Evolutionary conservation across 2,888 invertebrate genomes (phyloP).

Genomic region (Brenthis ino): DNA sequence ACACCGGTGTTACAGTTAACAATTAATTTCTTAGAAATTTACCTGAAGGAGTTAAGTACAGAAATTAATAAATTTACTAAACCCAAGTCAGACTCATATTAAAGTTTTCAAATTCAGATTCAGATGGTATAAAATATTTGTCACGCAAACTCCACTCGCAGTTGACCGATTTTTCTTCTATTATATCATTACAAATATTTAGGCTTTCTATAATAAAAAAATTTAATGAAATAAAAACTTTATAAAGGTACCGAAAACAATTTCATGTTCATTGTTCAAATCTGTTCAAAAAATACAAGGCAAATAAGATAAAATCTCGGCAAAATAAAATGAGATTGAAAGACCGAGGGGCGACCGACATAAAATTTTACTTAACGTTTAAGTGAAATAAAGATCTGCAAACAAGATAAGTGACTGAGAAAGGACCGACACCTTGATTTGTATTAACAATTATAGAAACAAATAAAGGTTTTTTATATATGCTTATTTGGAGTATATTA

Average conservation of each 20-base stretch:
- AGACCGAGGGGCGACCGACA: slow-evolving; percentile 15
- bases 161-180: no score
- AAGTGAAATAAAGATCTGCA: slow-evolving; percentile 31
- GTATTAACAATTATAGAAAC: not conserved
- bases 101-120: no score
- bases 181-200: no score
- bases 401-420: slow-evolving; percentile 23
- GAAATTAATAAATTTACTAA: no score
- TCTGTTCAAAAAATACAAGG: slow-evolving; percentile 6
- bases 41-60: no score
- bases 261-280: slow-evolving; percentile 3
- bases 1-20: no score
- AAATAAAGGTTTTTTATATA: not conserved
- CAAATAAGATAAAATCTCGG: slow-evolving; percentile 20
- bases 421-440: slow-evolving; percentile 7
- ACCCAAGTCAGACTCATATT: no score
- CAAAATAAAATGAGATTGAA: slow-evolving; percentile 21
- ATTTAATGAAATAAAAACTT: not conserved
- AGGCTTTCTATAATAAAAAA: no score
- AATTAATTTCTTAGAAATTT: no score
- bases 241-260: slow-evolving; percentile 1
- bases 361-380: slow-evolving; percentile 26
- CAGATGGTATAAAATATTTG: no score
- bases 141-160: no score
- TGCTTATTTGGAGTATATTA: no score